phyloP scores from a whole-genome alignment of 2,888 invertebrate genomes.

The Andrena trimmerana region DNA sequence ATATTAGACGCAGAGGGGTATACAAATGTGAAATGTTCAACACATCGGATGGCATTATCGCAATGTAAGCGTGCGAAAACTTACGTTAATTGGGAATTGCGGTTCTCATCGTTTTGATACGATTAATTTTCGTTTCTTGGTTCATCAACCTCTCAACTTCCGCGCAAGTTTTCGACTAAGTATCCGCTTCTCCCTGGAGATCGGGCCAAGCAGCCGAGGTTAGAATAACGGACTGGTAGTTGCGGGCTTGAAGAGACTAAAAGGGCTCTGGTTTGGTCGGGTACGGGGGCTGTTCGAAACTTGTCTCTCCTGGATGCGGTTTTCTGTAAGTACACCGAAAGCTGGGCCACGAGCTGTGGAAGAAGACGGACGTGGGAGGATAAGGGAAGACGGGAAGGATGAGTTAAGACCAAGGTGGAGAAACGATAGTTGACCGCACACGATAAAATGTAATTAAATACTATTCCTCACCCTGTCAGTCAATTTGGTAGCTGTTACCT shows the following conservation, averaged over 20 bases:
- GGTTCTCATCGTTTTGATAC: constrained; percentile 64
- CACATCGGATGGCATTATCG: background rate
- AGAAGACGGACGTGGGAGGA: constrained; percentile 44
- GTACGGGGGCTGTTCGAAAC: constrained; percentile 68
- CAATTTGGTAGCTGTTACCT: constrained; percentile 75
- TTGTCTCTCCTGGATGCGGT: constrained; percentile 74
- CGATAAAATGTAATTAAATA: constrained; percentile 72
- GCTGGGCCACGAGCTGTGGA: constrained; percentile 51
- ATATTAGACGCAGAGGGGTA: no score
- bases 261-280: constrained; percentile 62
- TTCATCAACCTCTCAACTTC: constrained; percentile 68
- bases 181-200: constrained; percentile 66
- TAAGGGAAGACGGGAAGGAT: constrained; percentile 12
- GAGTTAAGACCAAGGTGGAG: constrained; percentile 29
- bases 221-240: constrained; percentile 73
- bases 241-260: constrained; percentile 56
- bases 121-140: constrained; percentile 74
- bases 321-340: constrained; percentile 68
- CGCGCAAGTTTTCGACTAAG: constrained; percentile 71
- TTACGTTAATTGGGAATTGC: constrained; percentile 35
- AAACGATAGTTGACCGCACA: constrained; percentile 68
- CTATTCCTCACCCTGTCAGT: constrained; percentile 63
- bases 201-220: constrained; percentile 69
- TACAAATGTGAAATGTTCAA: no score
- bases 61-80: background rate